phyloP scores from a whole-genome alignment of 2,888 invertebrate species.

The Apoda limacodes region DNA sequence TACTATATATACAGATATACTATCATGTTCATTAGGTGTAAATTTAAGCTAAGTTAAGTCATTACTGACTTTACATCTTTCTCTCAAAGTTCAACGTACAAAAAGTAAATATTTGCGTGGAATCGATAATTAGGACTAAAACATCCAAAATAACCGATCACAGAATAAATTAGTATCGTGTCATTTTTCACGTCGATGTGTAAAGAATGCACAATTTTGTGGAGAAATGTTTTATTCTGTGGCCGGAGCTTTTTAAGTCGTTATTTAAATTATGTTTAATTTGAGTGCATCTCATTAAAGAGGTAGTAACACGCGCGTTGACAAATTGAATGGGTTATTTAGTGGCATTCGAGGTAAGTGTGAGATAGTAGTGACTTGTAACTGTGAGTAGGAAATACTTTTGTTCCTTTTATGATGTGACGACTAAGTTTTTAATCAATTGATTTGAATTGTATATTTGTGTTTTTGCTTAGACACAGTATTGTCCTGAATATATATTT shows the following conservation, averaged over 20 bases:
- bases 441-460: too few relatives aligned
- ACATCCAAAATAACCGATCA: constrained; percentile 41
- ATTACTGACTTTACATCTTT: constrained; percentile 12
- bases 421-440: too few relatives aligned
- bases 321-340: too few relatives aligned
- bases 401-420: too few relatives aligned
- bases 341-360: too few relatives aligned
- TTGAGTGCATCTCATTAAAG: constrained; percentile 27
- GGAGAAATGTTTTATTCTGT: constrained; percentile 29
- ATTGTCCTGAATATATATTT: too few relatives aligned
- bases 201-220: constrained; percentile 51
- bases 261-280: constrained; percentile 41
- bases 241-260: constrained; percentile 21
- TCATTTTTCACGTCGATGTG: constrained; percentile 52
- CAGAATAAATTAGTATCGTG: constrained; percentile 56
- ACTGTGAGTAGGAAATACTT: too few relatives aligned
- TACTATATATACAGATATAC: too few relatives aligned
- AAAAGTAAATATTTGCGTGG: constrained; percentile 44
- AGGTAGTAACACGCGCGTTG: too few relatives aligned
- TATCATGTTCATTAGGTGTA: too few relatives aligned
- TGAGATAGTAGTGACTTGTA: too few relatives aligned
- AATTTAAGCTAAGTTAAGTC: constrained; percentile 9
- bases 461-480: too few relatives aligned
- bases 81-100: constrained; percentile 36
- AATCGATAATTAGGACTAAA: constrained; percentile 51